Evolutionary conservation across 2,888 invertebrate genomes (phyloP).

Genomic region (Ichneumoninae sp.): DNA sequence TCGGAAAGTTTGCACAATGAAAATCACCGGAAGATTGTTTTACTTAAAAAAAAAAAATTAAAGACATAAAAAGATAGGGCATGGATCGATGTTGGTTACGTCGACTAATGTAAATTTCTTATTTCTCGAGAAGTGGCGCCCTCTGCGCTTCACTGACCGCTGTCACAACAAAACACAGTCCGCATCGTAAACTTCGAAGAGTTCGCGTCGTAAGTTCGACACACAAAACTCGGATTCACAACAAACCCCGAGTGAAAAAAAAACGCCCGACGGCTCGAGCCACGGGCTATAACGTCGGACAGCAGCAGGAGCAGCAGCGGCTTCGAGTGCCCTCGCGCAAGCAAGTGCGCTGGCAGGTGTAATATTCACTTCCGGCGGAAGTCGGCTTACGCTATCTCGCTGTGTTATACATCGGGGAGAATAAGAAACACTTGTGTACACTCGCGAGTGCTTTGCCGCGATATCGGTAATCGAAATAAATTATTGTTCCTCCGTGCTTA

Average conservation of each 20-base stretch:
- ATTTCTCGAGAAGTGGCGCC: background rate
- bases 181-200: background rate
- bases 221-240: constrained; percentile 9
- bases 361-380: constrained; percentile 69
- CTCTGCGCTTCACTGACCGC: background rate
- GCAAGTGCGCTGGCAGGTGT: constrained; percentile 56
- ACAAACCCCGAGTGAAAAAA: background rate
- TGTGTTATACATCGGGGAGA: constrained; percentile 15
- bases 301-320: background rate
- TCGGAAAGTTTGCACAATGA: background rate
- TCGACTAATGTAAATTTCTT: background rate
- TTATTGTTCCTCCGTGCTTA: background rate
- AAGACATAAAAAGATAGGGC: background rate
- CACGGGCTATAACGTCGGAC: background rate
- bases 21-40: background rate
- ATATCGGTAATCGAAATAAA: constrained; percentile 10
- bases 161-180: background rate
- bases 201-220: background rate
- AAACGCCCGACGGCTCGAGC: background rate
- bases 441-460: background rate
- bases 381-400: constrained; percentile 41
- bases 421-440: background rate
- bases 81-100: background rate
- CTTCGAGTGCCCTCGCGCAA: background rate
- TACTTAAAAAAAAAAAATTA: background rate